Evolutionary conservation across 2,113 vertebrate genomes (phyloP), one percentile per base, ranked within the genome.

Genomic region (Lipophrys pholis): DNA sequence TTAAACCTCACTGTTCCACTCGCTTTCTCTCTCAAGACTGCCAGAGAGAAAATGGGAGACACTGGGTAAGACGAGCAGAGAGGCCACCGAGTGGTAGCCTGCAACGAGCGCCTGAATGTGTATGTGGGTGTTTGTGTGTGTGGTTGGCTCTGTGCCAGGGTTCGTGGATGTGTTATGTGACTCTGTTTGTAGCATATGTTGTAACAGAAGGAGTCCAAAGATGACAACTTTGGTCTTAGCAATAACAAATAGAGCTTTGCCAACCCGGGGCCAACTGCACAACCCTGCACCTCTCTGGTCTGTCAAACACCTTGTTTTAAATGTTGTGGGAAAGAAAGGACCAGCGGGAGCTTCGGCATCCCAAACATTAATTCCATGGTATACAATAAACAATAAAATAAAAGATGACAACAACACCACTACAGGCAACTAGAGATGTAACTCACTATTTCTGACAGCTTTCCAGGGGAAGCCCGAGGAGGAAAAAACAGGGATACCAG

Each of bases 401-500:
- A 87, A 78, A 84, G 64, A 75, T 80, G 49, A 73, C 76, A 81
- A 81, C 50, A 86, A 76, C 53, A 54, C 57, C 57, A 46, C 68
- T 46, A 50, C 43, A 74, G 38, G 68, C 36, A 46, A 73, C 41
- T 63, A 49, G 48, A 62, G 63, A 52, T 40, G 50, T 68, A 82
- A 57, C 61, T 88, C 76, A 72, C 17, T 11, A 43, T 69, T 83
- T 82, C 69, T 87, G 85, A 90, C 78, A 80, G 62, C 53, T 79
- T 89, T 89, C 77, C 68, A 86, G 74, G 66, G 87, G 84, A 85
- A 89, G 60, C 72, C 70, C 58, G n/a, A 7, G 46, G 67, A 68
- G 74, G 59, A 69, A 83, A 83, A 82, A 89, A 87, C 88, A 85
- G 87, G 86, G 89, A 87, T 78, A 30, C 79, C 81, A 88, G 80